Evolutionary conservation across 1,140 invertebrate genomes (phyloP).

Genomic region (Drosophila mojavensis): DNA sequence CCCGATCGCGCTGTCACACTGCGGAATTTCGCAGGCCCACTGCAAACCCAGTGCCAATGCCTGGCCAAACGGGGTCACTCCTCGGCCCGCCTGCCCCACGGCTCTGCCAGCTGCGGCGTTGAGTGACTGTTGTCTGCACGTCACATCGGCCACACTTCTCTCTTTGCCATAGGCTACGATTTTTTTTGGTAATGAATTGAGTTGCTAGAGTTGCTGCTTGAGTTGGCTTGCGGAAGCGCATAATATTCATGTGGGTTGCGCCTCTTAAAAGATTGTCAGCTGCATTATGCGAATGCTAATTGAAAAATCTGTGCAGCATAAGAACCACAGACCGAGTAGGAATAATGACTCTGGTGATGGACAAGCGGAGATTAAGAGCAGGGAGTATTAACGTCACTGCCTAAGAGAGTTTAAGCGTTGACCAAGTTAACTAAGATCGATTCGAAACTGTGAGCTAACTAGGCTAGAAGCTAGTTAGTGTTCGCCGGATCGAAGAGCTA

Average conservation of each 20-base stretch:
- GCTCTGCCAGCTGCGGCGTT: background rate
- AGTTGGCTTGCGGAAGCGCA: background rate
- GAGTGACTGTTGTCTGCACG: conserved; percentile 8
- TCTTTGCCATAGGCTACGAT: background rate
- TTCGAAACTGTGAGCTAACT: too few species aligned
- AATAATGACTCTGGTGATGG: too few species aligned
- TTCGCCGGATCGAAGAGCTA: too few species aligned
- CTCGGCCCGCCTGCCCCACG: background rate
- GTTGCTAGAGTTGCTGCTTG: background rate
- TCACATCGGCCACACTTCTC: conserved; percentile 6
- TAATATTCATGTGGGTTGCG: background rate
- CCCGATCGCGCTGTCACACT: conserved; percentile 45
- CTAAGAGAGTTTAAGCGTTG: too few species aligned
- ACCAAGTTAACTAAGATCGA: too few species aligned
- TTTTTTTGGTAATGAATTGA: background rate
- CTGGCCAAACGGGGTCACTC: conserved; percentile 26
- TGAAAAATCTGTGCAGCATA: background rate
- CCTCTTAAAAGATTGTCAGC: too few species aligned
- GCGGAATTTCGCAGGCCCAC: conserved; percentile 66
- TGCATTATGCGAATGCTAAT: conserved; percentile 2
- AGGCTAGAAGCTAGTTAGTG: too few species aligned
- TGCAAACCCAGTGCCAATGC: conserved; percentile 37
- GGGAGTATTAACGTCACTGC: too few species aligned
- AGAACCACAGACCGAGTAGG: too few species aligned
- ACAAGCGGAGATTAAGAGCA: too few species aligned